Conservation (phyloP, 2,888 invertebrate species). For the Patella caerulea region DNA sequence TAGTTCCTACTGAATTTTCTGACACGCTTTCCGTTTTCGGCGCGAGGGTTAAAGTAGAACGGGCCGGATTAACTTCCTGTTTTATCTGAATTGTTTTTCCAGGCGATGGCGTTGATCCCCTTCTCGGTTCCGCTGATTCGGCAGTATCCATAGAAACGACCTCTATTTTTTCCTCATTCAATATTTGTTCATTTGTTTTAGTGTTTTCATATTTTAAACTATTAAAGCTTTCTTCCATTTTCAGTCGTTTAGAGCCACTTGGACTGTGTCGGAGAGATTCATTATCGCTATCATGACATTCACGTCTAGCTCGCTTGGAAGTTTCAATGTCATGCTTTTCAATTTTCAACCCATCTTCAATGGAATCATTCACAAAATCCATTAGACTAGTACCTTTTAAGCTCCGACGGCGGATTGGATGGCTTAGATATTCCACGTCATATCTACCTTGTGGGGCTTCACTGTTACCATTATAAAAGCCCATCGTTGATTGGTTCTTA, state of each 20-base stretch:
- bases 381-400: background rate
- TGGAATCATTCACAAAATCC: constrained; percentile 1
- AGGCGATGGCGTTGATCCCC: background rate
- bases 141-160: background rate
- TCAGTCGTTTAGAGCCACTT: background rate
- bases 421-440: constrained; percentile 6
- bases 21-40: background rate
- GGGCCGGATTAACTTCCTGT: background rate
- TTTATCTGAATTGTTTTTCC: background rate
- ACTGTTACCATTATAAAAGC: background rate
- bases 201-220: background rate
- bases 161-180: background rate
- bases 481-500: constrained; percentile 4
- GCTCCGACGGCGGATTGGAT: background rate
- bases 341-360: background rate
- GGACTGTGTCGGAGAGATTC: background rate
- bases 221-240: background rate
- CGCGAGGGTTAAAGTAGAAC: background rate
- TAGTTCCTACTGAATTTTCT: too few relatives aligned
- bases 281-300: background rate
- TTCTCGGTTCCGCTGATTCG: background rate
- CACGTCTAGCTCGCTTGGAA: background rate
- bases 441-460: background rate
- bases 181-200: background rate
- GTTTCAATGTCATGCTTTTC: background rate